Percentiles rank a stretch among this genome's conserved stretches.
These are phyloP conservation scores for Galeruca laticollis DNA, from an alignment of 2,888 invertebrate genomes.

Conservation along the genomic window DNA sequence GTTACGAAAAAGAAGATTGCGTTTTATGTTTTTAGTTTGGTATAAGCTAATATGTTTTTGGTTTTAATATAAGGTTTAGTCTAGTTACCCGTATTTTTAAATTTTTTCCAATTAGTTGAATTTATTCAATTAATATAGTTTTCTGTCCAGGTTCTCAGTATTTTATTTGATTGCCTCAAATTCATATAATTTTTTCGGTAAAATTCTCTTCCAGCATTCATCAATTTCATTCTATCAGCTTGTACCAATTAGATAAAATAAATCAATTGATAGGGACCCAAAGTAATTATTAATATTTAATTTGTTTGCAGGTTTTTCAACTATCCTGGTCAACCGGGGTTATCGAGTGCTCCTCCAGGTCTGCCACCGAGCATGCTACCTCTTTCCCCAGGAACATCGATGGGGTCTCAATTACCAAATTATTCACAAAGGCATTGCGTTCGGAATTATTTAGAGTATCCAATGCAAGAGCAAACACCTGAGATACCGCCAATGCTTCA, in stretches of 20 bases:
- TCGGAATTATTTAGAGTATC: constrained; percentile 60
- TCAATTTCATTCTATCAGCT: no score
- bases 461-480: constrained; percentile 52
- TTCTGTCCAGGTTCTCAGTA: no score
- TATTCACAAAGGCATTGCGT: constrained; percentile 48
- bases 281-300: not conserved
- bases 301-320: constrained; percentile 69
- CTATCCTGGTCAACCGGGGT: constrained; percentile 68
- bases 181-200: no score
- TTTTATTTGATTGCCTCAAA: no score
- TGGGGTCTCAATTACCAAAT: constrained; percentile 46
- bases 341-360: constrained; percentile 61
- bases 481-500: constrained; percentile 64
- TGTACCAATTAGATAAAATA: not conserved
- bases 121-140: no score
- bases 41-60: no score
- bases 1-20: no score
- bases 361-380: constrained; percentile 65
- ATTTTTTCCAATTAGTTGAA: no score
- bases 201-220: no score
- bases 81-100: no score
- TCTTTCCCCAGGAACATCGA: constrained; percentile 60
- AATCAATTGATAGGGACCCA: not conserved
- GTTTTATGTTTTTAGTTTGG: no score
- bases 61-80: no score